These are phyloP conservation scores for Heliocidaris erythrogramma DNA, from an alignment of 35 echinoderm and acorn worm species.

Conservation along the genomic window DNA sequence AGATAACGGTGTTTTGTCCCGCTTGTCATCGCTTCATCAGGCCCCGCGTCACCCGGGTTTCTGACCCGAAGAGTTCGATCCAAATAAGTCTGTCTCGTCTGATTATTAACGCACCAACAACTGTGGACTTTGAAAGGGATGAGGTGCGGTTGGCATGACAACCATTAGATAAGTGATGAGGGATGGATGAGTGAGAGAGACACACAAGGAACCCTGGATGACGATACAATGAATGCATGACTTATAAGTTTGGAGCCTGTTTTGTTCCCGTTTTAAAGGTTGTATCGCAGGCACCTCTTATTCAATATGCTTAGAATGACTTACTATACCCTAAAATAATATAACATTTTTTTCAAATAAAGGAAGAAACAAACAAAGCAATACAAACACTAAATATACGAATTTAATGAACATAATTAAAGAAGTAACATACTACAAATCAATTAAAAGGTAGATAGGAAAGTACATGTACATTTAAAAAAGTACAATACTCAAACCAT, in stretches of 20 bases:
- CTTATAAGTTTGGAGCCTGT: background rate
- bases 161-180: background rate
- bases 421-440: too few species aligned
- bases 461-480: too few species aligned
- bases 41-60: background rate
- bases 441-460: too few species aligned
- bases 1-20: background rate
- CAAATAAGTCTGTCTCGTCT: conserved; percentile 19
- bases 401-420: too few species aligned
- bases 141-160: background rate
- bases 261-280: background rate
- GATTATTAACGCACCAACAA: conserved; percentile 35
- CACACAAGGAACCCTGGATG: background rate
- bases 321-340: too few species aligned
- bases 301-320: background rate
- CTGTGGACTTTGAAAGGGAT: background rate
- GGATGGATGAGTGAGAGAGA: background rate
- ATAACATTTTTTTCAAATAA: too few species aligned
- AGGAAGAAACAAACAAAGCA: too few species aligned
- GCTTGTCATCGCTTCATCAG: background rate
- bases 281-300: background rate
- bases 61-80: background rate
- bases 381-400: too few species aligned
- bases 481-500: too few species aligned
- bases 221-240: background rate